Percentiles rank a stretch among this genome's conserved stretches.
Conservation (phyloP, 2,888 invertebrate species). For the Mimachlamys varia region DNA sequence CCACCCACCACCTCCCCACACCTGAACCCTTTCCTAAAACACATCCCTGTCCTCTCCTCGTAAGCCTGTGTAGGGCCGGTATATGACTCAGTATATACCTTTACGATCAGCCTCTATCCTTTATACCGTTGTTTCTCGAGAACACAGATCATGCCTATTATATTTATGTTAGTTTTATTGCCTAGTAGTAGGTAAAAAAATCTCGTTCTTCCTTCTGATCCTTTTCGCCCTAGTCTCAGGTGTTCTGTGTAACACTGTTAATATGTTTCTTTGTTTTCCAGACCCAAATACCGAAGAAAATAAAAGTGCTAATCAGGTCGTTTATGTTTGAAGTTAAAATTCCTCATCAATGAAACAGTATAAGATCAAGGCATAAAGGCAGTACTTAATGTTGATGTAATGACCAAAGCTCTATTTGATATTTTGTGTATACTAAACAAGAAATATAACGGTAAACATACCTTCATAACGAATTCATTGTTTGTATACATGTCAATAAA, state of each 20-base stretch:
- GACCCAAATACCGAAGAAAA: neutral
- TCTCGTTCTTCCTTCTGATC: neutral
- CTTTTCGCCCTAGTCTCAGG: neutral
- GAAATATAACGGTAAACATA: neutral
- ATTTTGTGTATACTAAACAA: neutral
- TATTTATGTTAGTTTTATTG: constrained; percentile 4
- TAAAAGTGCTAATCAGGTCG: neutral
- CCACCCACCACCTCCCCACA: neutral
- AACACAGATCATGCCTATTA: constrained; percentile 15
- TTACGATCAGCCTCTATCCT: constrained; percentile 6
- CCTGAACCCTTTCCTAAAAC: neutral
- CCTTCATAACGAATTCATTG: neutral
- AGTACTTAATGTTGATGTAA: neutral
- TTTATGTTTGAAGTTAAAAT: neutral
- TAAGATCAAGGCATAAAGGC: neutral
- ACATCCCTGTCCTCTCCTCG: neutral
- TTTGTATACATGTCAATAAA: neutral
- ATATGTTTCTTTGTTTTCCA: neutral
- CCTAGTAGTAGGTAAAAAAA: neutral
- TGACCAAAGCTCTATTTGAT: neutral
- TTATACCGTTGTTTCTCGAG: constrained; percentile 3
- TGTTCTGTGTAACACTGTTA: neutral
- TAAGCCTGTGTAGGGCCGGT: neutral
- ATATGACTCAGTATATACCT: constrained; percentile 11
- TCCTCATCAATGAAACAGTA: neutral